phyloP scores from a whole-genome alignment of 2,113 vertebrate species.

The Embiotoca jacksoni region DNA sequence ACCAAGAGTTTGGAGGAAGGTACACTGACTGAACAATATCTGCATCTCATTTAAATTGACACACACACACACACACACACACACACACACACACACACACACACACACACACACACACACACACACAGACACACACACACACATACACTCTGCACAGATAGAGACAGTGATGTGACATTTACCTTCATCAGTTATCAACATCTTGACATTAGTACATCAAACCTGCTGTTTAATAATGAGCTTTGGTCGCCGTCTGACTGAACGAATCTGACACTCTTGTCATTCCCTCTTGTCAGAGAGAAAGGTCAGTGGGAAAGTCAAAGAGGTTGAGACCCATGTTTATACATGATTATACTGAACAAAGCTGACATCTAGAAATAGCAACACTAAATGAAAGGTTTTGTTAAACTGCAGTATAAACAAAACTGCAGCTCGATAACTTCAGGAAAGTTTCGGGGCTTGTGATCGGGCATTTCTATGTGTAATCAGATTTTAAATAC shows the following conservation, averaged over 20 bases:
- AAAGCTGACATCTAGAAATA: constrained; percentile 63
- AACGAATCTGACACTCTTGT: constrained; percentile 70
- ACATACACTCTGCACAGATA: constrained; percentile 26
- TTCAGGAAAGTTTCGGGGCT: too few relatives aligned
- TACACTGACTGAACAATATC: constrained; percentile 5
- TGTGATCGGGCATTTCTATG: too few relatives aligned
- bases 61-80: not conserved
- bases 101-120: constrained; percentile 27
- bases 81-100: constrained; percentile 18
- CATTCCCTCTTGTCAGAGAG: constrained; percentile 64
- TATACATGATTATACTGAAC: constrained; percentile 61
- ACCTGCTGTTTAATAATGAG: constrained; percentile 78
- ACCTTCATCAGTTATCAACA: constrained; percentile 77
- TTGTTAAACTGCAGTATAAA: not conserved
- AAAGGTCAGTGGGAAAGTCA: constrained; percentile 80
- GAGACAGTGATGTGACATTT: constrained; percentile 79
- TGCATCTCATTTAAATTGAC: constrained; percentile 26
- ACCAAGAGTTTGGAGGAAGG: constrained; percentile 26
- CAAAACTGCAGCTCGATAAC: too few relatives aligned
- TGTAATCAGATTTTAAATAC: too few relatives aligned
- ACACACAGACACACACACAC: constrained; percentile 24
- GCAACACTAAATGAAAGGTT: constrained; percentile 48
- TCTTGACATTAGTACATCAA: constrained; percentile 78
- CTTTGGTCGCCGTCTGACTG: constrained; percentile 54
- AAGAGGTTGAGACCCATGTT: constrained; percentile 70